Conservation (phyloP, 2,113 vertebrate genomes). For the Strix uralensis region DNA sequence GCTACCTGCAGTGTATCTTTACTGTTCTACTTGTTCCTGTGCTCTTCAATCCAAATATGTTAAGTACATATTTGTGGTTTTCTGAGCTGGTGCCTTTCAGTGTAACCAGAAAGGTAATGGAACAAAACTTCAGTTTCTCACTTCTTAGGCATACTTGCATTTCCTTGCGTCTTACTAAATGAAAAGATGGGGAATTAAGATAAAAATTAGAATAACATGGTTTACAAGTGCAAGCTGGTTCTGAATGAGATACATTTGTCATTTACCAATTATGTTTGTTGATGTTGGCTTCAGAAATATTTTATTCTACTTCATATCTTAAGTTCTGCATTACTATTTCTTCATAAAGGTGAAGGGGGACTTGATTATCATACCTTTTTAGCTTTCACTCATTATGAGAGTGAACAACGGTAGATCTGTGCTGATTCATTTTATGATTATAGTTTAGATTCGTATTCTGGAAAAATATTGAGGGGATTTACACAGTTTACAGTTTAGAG, state of each 20-base stretch:
- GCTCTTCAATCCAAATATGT: background rate
- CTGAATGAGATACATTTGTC: background rate
- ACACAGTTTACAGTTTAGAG: background rate
- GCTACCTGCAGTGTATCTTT: background rate
- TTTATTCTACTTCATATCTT: background rate
- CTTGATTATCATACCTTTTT: background rate
- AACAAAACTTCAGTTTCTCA: background rate
- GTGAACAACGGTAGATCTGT: background rate
- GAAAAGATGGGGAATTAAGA: background rate
- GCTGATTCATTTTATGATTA: background rate
- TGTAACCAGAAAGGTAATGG: background rate
- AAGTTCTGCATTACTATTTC: background rate
- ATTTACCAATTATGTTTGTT: background rate
- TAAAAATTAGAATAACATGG: background rate
- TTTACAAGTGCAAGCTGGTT: background rate
- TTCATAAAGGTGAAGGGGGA: background rate
- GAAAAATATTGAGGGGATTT: background rate
- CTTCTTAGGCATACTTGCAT: background rate
- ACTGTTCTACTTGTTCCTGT: background rate
- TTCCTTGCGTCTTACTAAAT: background rate
- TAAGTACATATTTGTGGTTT: background rate
- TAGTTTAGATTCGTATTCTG: background rate
- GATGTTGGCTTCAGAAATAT: background rate
- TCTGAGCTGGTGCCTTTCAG: background rate
- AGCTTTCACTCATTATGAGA: background rate